phyloP scores from a whole-genome alignment of 2,113 vertebrate genomes.

The Prionailurus viverrinus region DNA sequence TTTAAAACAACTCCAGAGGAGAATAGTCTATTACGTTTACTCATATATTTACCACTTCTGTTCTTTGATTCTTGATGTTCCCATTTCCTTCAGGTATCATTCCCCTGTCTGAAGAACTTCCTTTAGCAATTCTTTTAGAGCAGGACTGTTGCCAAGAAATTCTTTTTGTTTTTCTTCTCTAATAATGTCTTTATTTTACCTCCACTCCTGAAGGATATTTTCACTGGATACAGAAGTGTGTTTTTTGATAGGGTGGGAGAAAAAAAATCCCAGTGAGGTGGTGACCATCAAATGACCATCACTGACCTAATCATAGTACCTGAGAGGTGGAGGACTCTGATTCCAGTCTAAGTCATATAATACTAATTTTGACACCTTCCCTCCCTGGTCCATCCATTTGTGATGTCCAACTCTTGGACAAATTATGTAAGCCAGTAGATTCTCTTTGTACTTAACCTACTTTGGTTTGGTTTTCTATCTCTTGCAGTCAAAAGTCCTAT shows the following conservation, averaged over 20 bases:
- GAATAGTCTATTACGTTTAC: not conserved
- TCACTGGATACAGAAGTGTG: not conserved
- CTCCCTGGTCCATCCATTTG: not conserved
- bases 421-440: not conserved
- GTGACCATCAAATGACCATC: not conserved
- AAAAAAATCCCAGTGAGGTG: not conserved
- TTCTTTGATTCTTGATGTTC: not conserved
- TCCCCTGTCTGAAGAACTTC: not conserved
- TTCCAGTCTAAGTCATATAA: not conserved
- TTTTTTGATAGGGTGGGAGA: not conserved
- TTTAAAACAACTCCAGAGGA: not conserved
- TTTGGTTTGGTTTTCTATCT: not conserved
- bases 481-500: not conserved
- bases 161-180: conserved; percentile 10
- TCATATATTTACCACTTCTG: not conserved
- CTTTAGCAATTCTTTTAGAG: not conserved
- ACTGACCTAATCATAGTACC: not conserved
- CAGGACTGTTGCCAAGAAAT: not conserved
- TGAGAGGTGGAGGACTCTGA: not conserved
- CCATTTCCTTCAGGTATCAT: not conserved
- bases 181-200: conserved; percentile 4
- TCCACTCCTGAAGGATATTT: conserved; percentile 27
- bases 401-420: conserved; percentile 8
- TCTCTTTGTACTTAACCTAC: not conserved
- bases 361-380: not conserved